A percentile compares a stretch with the other conserved stretches of the same genome.
Evolutionary conservation across 2,113 vertebrate species (phyloP).

Genomic region (Burhinus oedicnemus): DNA sequence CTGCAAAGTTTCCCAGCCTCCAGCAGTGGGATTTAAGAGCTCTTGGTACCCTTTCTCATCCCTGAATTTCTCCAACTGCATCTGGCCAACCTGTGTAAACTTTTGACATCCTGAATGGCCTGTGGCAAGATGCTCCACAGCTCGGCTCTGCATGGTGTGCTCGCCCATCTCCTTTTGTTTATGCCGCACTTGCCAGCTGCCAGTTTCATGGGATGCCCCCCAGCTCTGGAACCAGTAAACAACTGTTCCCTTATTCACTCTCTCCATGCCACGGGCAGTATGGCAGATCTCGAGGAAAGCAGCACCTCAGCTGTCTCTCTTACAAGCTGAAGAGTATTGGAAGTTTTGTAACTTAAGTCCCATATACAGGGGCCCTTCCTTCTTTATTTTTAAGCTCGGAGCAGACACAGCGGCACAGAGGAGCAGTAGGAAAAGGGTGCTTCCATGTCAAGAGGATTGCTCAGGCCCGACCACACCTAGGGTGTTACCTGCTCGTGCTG

Average conservation of each 20-base stretch:
- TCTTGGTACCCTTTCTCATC: neutral
- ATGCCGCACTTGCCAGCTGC: neutral
- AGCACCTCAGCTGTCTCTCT: neutral
- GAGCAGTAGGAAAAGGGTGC: neutral
- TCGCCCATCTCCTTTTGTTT: neutral
- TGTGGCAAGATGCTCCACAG: neutral
- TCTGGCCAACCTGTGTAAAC: neutral
- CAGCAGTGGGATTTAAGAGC: neutral
- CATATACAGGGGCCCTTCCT: neutral
- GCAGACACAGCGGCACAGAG: rapidly evolving
- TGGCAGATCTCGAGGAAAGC: neutral
- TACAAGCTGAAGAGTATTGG: neutral
- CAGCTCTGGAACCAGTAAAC: neutral
- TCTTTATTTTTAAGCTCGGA: neutral
- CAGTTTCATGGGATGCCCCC: neutral
- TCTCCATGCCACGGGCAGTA: neutral
- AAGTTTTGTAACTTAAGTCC: neutral
- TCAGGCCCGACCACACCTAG: neutral
- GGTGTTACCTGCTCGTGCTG: neutral
- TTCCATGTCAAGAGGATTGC: neutral
- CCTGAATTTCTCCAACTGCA: neutral
- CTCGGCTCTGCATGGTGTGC: neutral
- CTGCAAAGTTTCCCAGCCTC: neutral
- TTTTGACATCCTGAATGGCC: neutral
- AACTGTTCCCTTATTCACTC: neutral